Evolutionary conservation across 2,888 invertebrate species (phyloP), one percentile per base, ranked within the genome.

Genomic region (Hydrotaea diabolus): DNA sequence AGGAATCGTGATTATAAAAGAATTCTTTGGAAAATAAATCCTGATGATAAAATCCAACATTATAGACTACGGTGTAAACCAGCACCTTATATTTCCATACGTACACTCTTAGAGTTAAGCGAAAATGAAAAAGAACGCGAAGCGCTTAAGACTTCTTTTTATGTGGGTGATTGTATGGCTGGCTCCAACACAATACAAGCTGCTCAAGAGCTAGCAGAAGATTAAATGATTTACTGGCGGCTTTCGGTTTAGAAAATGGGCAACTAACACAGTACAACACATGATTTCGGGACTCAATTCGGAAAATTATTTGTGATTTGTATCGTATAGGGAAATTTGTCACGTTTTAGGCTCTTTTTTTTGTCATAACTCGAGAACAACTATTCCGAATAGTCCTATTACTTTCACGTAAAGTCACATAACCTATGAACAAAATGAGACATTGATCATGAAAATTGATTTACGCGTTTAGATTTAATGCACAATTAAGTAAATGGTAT

Each of bases 131-230:
- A 21, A 1, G 53, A 55, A 15, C 53, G 73, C 39, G 53, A 62
- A 21, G 59, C 72, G 8, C 5, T 78, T 4, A 72, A 72, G 46
- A 62, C 17, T 0, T 26, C 23, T 75, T 80, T 57, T n/a, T 80
- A 57, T 26, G 80, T 80, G n/a, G 80, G 75, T 23, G 80, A 80
- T 8, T 39, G 39, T 13, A 80, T 76, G 75, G 26, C 80, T 11
- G 80, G 53, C 62, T 59, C 71, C 11, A 80, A 80, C 5, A 74
- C 80, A 0, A 13, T 74, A 13, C 43, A 39, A 5, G 36, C 49
- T 1, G 73, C 64, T 19, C 36, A 49, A 72, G 39, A 76, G 17
- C 43, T 74, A 74, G 74, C 57, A 13, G 69, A 66, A 17, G 17
- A 66, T 5, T 80, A 74, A 74, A 66, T 39, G 3, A 36, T 23